These are phyloP conservation scores for Megathymus violae DNA, from an alignment of 1,140 invertebrate species.

Conservation along the genomic window DNA sequence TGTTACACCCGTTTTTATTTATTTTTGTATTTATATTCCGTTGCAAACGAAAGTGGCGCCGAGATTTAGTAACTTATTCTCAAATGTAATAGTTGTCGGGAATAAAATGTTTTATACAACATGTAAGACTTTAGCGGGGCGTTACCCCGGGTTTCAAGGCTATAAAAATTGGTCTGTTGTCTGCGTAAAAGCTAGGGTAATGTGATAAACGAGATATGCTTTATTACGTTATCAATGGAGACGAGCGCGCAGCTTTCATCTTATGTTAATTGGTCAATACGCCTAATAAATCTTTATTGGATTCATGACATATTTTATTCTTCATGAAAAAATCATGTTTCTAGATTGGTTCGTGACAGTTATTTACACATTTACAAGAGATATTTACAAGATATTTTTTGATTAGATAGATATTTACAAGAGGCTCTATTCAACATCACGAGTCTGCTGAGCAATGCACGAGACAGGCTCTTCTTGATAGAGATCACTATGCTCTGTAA, in stretches of 20 bases:
- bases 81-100: conserved; percentile 22
- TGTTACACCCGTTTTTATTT: conserved; percentile 2
- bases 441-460: too few species aligned
- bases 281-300: background rate
- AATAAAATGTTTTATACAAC: conserved; percentile 20
- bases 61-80: conserved; percentile 28
- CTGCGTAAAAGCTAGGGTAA: background rate
- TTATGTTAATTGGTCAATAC: background rate
- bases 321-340: too few species aligned
- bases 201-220: background rate
- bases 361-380: too few species aligned
- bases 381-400: too few species aligned
- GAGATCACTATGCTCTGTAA: too few species aligned
- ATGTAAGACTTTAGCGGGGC: conserved; percentile 5
- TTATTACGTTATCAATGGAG: background rate
- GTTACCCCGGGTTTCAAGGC: background rate
- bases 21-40: conserved; percentile 23
- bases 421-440: too few species aligned
- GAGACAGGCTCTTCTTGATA: too few species aligned
- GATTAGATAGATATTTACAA: too few species aligned
- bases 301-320: background rate
- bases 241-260: background rate
- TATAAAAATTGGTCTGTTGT: conserved; percentile 1
- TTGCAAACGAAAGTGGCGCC: conserved; percentile 26
- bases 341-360: too few species aligned